These are phyloP conservation scores for Loris lydekkerianus DNA, from an alignment of 2,797 vertebrate genomes.

Conservation along the genomic window DNA sequence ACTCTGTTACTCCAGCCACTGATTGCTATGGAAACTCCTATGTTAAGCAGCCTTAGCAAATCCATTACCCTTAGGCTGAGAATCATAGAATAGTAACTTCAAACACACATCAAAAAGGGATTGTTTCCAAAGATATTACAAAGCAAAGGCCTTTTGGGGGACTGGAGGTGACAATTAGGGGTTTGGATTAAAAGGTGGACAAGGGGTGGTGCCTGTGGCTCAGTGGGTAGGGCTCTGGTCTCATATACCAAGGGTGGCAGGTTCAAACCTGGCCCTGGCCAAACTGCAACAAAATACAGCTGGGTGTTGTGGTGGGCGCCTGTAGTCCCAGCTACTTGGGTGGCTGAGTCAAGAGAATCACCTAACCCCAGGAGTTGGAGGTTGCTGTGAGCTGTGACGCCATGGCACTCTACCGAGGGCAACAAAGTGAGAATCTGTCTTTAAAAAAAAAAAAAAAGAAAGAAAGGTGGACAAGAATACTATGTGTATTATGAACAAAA, in stretches of 20 bases:
- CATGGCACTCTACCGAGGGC: too few species aligned
- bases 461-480: background rate
- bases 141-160: constrained; percentile 49
- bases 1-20: background rate
- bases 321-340: too few species aligned
- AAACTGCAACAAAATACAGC: too few species aligned
- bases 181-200: constrained; percentile 52
- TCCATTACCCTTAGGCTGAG: background rate
- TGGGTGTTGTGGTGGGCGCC: too few species aligned
- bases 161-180: background rate
- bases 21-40: background rate
- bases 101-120: background rate
- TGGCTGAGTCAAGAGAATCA: too few species aligned
- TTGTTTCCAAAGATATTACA: background rate
- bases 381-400: too few species aligned
- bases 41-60: constrained; percentile 57
- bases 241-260: too few species aligned
- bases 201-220: background rate
- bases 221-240: too few species aligned
- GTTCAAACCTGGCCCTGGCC: too few species aligned
- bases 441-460: too few species aligned
- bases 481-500: constrained; percentile 75
- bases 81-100: background rate
- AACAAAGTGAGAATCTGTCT: too few species aligned
- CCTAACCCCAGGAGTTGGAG: too few species aligned